A percentile compares a stretch with the other conserved stretches of the same genome.
These are phyloP conservation scores for Aldabrachelys gigantea DNA, from an alignment of 2,113 vertebrate species.

Conservation along the genomic window DNA sequence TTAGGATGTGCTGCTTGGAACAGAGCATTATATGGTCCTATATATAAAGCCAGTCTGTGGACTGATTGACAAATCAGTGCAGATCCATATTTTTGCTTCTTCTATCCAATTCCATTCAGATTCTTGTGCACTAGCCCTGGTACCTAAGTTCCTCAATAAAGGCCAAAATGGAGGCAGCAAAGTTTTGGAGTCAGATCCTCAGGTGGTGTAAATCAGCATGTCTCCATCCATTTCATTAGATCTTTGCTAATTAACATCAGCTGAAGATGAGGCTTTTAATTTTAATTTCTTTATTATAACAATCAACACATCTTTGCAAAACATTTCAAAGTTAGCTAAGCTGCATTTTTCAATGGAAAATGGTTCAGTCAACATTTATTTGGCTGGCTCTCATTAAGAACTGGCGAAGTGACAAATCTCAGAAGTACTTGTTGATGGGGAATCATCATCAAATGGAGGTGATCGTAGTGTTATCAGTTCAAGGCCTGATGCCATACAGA, in stretches of 20 bases:
- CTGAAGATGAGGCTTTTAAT: background rate
- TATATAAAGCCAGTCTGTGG: accelerated
- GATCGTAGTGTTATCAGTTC: background rate
- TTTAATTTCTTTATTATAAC: background rate
- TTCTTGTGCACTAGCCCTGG: accelerated
- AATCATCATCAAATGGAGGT: background rate
- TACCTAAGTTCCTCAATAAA: background rate
- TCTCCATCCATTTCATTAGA: background rate
- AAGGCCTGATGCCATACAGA: background rate
- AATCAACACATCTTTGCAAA: conserved; percentile 59
- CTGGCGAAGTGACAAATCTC: conserved; percentile 47
- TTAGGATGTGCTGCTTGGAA: background rate
- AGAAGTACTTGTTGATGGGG: background rate
- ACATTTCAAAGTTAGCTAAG: conserved; percentile 67
- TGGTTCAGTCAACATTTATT: conserved; percentile 39
- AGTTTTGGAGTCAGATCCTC: background rate
- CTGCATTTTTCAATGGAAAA: conserved; percentile 47
- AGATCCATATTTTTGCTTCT: background rate
- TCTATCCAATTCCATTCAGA: background rate
- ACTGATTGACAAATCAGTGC: background rate
- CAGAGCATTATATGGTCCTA: background rate
- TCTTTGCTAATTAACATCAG: background rate
- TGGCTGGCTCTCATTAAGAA: conserved; percentile 46
- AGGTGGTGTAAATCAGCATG: background rate
- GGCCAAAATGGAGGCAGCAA: background rate